Evolutionary conservation across 2,888 invertebrate genomes (phyloP), one percentile per base, ranked within the genome.

Genomic region (Agrotis segetum): DNA sequence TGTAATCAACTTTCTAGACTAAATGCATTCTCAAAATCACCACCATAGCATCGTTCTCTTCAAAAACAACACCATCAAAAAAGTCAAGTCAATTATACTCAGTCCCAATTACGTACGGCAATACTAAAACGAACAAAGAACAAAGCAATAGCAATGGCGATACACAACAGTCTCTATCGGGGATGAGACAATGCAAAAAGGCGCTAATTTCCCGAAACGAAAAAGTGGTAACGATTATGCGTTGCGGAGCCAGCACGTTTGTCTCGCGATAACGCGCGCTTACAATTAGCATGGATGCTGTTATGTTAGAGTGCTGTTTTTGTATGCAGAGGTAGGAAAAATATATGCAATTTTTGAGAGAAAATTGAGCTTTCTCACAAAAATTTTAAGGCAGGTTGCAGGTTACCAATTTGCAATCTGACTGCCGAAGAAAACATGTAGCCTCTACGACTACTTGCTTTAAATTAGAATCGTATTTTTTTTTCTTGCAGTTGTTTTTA

Each of bases 151-250:
- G 85, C 88, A 87, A 89, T 86, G 84, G 85, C 88, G 81, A 88
- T 89, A 87, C 83, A 87, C 87, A 85, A 87, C 88, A 87, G 87
- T 88, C 85, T 87, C 90, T 90, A 92, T 91, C 89, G 87, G 77
- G 92, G 93, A 92, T 89, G 93, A 89, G 90, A 90, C 92, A 88
- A 94, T 95, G 94, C 95, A 96, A 96, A 96, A 96, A 96, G 95
- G 93, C 96, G 95, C 95, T 96, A 96, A 96, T 96, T 94, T 93
- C 90, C 85, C 92, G 93, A 94, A 94, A 95, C 96, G 95, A 94
- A 95, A 95, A 94, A 95, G 93, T 94, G 93, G 93, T 94, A 96
- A 96, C 93, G 95, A 95, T 96, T 96, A 96, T 96, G 96, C 95
- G 95, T 94, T 93, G 94, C 92, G 92, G 92, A 91, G 90, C 92